phyloP scores from a whole-genome alignment of 2,797 vertebrate species.

The Halcyon smyrnensis region DNA sequence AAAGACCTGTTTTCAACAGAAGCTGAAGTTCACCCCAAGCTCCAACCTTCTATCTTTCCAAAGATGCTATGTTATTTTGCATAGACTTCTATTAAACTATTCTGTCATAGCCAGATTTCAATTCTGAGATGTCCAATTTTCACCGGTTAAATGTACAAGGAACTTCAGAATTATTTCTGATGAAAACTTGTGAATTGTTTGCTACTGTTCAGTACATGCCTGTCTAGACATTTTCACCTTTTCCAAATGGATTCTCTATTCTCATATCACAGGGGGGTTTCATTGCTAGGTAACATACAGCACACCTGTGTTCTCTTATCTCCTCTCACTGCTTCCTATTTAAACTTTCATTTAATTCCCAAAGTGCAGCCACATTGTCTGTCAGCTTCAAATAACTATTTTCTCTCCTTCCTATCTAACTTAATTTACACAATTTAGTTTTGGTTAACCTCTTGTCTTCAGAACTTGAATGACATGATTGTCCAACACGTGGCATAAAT shows the following conservation, averaged over 20 bases:
- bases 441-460: slow-evolving; percentile 4
- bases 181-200: neutral
- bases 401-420: slow-evolving; percentile 28
- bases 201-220: neutral
- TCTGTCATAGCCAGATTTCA: neutral
- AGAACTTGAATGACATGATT: slow-evolving; percentile 20
- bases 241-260: neutral
- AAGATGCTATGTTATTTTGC: neutral
- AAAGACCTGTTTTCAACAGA: neutral
- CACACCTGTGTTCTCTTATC: slow-evolving; percentile 22
- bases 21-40: neutral
- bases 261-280: neutral
- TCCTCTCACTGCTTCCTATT: neutral
- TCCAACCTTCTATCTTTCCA: neutral
- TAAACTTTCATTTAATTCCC: neutral
- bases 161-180: neutral
- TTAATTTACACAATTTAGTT: slow-evolving; percentile 53
- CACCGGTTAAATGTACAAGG: neutral
- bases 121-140: neutral
- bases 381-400: slow-evolving; percentile 21
- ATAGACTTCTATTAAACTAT: neutral
- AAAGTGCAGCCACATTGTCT: slow-evolving; percentile 12
- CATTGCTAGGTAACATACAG: slow-evolving; percentile 7
- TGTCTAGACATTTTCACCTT: neutral
- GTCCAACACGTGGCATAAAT: neutral